Conservation (phyloP, 2,113 vertebrate genomes). For the Mustelus asterias region DNA sequence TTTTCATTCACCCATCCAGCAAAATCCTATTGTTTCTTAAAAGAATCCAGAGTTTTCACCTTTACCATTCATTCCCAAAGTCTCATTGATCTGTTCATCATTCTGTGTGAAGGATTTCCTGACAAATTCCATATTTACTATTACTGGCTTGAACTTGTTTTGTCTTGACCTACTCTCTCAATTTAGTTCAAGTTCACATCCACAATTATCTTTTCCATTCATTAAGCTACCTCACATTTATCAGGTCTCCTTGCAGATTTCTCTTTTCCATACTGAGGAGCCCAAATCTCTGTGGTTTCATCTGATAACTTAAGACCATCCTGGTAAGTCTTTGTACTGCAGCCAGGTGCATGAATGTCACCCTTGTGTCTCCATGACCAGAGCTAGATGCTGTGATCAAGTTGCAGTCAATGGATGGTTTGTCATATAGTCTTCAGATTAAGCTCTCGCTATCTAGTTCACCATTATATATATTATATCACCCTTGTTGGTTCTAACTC, state of each 20-base stretch:
- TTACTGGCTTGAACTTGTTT: neutral
- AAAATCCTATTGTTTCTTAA: neutral
- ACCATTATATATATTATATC: neutral
- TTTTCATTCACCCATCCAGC: neutral
- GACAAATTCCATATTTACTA: neutral
- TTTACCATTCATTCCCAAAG: neutral
- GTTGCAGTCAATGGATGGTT: neutral
- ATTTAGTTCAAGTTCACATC: neutral
- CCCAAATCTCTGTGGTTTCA: neutral
- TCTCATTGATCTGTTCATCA: neutral
- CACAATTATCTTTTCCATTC: neutral
- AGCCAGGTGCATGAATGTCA: neutral
- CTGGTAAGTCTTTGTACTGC: neutral
- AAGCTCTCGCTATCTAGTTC: neutral
- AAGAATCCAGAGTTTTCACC: neutral
- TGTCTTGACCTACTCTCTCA: neutral
- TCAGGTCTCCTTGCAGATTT: neutral
- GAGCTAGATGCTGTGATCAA: neutral
- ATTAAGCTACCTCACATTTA: neutral
- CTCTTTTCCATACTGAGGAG: neutral
- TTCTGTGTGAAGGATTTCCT: neutral
- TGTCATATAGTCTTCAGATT: neutral
- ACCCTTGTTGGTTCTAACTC: neutral
- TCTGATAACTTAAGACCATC: neutral
- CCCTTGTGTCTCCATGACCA: neutral